Base-by-base conservation (phyloP, 2,888 invertebrate genomes). In the Bombylius discolor region DNA sequence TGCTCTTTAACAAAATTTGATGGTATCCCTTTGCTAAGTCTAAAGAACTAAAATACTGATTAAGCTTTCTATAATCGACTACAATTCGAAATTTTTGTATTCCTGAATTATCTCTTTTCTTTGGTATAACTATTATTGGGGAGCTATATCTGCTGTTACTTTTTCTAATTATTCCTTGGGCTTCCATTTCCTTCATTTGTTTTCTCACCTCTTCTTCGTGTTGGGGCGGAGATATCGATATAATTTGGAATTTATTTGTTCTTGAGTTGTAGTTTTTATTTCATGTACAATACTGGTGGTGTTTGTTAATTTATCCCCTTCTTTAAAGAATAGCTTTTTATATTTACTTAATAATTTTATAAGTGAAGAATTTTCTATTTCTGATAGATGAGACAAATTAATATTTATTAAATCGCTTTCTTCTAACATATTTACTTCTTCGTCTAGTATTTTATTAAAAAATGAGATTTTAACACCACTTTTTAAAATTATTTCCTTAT, bases 1-100 rank as follows among this genome's bases (percentile, higher is more conserved):
- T 59, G 32, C 47, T 56, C 55, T 23, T 47, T 57, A 45, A 59
- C 23, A 56, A 48, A 5, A 59, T 60, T 45, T 59, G 60, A 23
- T 60, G 55, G 47, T 60, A 59, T 5, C 58, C 60, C 39, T 59
- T 59, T 4, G 56, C 58, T 32, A 60, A 47, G 46, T 58, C 60
- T 11, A 60, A 14, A 9, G 58, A 56, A 32, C 52, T 52, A 39
- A 60, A 58, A 54, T 60, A 60, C 46, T 58, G 39, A 33, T 59
- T 57, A 14, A 53, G 34, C 39, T 47, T 57, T 33, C 59, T 49
- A 45, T 56, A 59, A 42, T 58, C 57, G 5, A 59, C 45, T 42
- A 56, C 56, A 11, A 58, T 52, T 36, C 59, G 52, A 48, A 46
- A 59, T 49, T 58, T 59, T n/a, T 55, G 36, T 36, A 42, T 45